Conservation (phyloP, 2,797 vertebrate species). For the Acridotheres tristis region DNA sequence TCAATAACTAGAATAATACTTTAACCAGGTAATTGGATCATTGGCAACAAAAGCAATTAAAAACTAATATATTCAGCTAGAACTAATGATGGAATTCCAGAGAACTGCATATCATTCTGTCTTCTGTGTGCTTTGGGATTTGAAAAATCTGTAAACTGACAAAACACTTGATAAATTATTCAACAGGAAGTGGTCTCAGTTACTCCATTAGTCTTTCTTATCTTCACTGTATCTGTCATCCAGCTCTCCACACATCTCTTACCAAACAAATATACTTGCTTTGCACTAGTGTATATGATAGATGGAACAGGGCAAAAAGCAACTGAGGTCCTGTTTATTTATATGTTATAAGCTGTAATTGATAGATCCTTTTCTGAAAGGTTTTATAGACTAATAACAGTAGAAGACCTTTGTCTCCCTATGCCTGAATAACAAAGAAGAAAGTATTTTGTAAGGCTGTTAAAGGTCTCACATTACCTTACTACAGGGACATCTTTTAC, state of each 20-base stretch:
- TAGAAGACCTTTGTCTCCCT: background rate
- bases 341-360: background rate
- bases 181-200: background rate
- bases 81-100: background rate
- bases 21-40: background rate
- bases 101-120: background rate
- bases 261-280: background rate
- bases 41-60: background rate
- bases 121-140: background rate
- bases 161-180: background rate
- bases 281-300: background rate
- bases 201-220: background rate
- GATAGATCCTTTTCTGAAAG: background rate
- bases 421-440: background rate
- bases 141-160: constrained; percentile 12
- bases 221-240: background rate
- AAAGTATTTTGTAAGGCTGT: background rate
- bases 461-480: background rate
- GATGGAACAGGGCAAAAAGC: background rate
- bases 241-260: background rate
- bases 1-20: background rate
- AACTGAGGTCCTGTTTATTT: background rate
- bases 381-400: background rate
- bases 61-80: background rate
- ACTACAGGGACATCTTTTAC: background rate